phyloP scores from a whole-genome alignment of 2,113 vertebrate genomes.

The Phainopepla nitens region DNA sequence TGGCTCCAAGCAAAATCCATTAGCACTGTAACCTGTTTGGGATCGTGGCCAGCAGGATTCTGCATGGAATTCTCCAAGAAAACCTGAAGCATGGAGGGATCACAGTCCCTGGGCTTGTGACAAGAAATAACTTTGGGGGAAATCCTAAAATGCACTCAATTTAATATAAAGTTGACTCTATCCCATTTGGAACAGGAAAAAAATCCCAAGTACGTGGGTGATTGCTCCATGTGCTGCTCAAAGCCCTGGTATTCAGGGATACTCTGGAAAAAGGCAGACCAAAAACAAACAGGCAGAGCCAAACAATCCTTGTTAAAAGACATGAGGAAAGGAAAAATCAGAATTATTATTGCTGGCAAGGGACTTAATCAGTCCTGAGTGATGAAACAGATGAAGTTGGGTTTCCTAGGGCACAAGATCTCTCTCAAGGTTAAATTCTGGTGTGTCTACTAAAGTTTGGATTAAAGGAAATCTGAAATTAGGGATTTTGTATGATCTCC shows the following conservation, averaged over 20 bases:
- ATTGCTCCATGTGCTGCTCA: background rate
- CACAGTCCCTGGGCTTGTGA: background rate
- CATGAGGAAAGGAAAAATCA: background rate
- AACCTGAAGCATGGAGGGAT: background rate
- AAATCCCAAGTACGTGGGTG: background rate
- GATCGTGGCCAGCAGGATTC: background rate
- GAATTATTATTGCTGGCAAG: background rate
- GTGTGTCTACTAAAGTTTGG: background rate
- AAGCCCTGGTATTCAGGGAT: background rate
- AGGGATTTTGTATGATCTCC: background rate
- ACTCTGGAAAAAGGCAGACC: background rate
- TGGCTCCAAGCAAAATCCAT: background rate
- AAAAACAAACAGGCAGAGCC: background rate
- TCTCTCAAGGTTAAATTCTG: background rate
- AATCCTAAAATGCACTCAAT: constrained; percentile 5
- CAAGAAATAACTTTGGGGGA: background rate
- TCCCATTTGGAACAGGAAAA: background rate
- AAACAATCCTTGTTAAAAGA: background rate
- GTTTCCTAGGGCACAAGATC: background rate
- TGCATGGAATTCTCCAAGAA: background rate
- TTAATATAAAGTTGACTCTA: background rate
- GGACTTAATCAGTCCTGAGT: background rate
- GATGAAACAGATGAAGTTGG: background rate
- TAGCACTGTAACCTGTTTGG: background rate
- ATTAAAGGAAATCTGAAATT: background rate